Evolutionary conservation across 2,888 invertebrate genomes (phyloP).

Genomic region (Drosophila colorata): DNA sequence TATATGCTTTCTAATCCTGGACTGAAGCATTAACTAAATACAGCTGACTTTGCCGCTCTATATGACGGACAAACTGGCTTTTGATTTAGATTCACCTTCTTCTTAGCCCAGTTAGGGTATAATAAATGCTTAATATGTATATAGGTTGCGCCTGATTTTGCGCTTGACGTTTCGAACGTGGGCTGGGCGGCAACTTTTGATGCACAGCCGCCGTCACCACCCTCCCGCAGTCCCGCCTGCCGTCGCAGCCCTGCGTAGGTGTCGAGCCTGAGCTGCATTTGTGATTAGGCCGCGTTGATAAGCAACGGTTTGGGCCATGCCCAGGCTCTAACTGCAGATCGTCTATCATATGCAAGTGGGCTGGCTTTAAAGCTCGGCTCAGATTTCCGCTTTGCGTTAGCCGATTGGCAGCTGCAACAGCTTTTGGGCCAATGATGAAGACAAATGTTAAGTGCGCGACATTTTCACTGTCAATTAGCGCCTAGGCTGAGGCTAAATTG

Average conservation of each 20-base stretch:
- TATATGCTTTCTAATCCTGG: not conserved
- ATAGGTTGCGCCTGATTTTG: slow-evolving; percentile 42
- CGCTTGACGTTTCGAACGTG: slow-evolving; percentile 41
- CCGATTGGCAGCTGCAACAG: slow-evolving; percentile 14
- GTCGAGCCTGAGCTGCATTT: slow-evolving; percentile 19
- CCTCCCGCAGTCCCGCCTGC: slow-evolving; percentile 12
- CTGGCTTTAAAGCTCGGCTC: slow-evolving; percentile 30
- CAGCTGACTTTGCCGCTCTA: no score
- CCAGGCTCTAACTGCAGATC: slow-evolving; percentile 25
- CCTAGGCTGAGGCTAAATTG: slow-evolving; percentile 51
- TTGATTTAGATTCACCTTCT: not conserved
- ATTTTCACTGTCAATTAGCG: slow-evolving; percentile 79
- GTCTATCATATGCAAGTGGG: slow-evolving; percentile 61
- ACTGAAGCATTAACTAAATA: not conserved
- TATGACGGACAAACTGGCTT: not conserved
- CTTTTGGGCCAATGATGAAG: slow-evolving; percentile 64
- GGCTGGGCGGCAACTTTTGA: slow-evolving; percentile 69
- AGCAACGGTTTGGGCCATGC: slow-evolving; percentile 15
- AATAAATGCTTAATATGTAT: slow-evolving; percentile 49
- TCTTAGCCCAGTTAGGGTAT: slow-evolving; percentile 32
- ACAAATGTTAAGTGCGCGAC: slow-evolving; percentile 77
- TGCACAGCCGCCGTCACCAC: slow-evolving; percentile 21
- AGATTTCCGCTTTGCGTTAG: slow-evolving; percentile 51
- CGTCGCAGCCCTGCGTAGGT: slow-evolving; percentile 51
- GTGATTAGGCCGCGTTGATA: not conserved